phyloP scores from a whole-genome alignment of 2,113 vertebrate genomes.

The Phodopus roborovskii region DNA sequence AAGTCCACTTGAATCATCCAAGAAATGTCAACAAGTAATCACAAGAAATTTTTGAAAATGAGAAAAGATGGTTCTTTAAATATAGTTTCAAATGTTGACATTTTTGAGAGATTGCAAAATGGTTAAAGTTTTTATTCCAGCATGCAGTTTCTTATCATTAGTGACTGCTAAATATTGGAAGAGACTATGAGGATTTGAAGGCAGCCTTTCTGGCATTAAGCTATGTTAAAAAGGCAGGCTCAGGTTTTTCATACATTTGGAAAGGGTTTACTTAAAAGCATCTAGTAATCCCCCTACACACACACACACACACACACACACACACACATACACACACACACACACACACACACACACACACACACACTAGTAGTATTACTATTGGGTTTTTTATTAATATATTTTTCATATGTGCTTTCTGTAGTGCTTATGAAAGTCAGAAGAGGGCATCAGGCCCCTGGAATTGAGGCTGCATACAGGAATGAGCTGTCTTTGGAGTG shows the following conservation, averaged over 20 bases:
- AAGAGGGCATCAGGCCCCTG: not conserved
- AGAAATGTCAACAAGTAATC: conserved; percentile 55
- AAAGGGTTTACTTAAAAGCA: not conserved
- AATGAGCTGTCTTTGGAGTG: not conserved
- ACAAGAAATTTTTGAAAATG: not conserved
- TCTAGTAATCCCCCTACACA: not conserved
- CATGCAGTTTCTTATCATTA: not conserved
- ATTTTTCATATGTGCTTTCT: not conserved
- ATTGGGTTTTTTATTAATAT: not conserved
- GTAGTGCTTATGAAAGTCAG: not conserved
- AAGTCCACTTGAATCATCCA: conserved; percentile 49
- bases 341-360: not conserved
- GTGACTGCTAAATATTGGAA: not conserved
- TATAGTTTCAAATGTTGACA: conserved; percentile 53
- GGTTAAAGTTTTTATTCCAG: conserved; percentile 33
- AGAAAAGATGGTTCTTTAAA: conserved; percentile 60
- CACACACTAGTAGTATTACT: not conserved
- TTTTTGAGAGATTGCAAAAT: conserved; percentile 65
- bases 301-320: not conserved
- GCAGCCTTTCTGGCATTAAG: not conserved
- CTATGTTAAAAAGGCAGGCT: not conserved
- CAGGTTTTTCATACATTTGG: not conserved
- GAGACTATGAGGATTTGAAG: not conserved
- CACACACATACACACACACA: not conserved
- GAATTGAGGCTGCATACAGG: too few relatives aligned